Percentiles rank a stretch among this genome's conserved stretches.
phyloP scores from a whole-genome alignment of 2,113 vertebrate species.

The Gasterosteus nipponicus region DNA sequence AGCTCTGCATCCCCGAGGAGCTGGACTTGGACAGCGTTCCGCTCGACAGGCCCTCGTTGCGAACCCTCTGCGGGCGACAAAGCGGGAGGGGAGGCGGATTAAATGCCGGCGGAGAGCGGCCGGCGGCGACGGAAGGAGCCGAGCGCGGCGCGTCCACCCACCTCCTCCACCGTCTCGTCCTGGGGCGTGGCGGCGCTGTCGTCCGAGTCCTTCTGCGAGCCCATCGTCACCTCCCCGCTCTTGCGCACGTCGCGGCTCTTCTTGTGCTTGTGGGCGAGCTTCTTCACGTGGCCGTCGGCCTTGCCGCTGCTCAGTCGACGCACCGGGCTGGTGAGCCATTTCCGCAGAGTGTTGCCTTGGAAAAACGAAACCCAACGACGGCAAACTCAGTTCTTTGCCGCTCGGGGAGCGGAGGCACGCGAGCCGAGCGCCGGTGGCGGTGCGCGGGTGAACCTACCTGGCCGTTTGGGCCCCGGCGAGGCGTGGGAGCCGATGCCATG shows the following conservation, averaged over 20 bases:
- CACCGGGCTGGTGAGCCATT: slow-evolving; percentile 98
- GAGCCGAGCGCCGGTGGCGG: background rate
- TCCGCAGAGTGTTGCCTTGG: slow-evolving; percentile 91
- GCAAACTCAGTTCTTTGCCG: background rate
- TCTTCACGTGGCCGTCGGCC: slow-evolving; percentile 96
- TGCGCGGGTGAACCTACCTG: slow-evolving; percentile 72
- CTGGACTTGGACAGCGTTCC: slow-evolving; percentile 97
- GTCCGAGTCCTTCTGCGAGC: slow-evolving; percentile 96
- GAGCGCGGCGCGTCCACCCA: slow-evolving; percentile 50
- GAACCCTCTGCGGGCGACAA: slow-evolving; percentile 85
- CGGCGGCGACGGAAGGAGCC: too few relatives aligned
- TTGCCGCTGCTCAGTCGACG: slow-evolving; percentile 97
- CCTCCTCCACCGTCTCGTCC: slow-evolving; percentile 97
- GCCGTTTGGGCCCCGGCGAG: slow-evolving; percentile 96
- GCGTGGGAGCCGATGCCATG: slow-evolving; percentile 92
- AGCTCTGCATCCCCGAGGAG: slow-evolving; percentile 99
- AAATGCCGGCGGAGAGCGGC: too few relatives aligned
- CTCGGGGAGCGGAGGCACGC: background rate
- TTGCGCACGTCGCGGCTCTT: slow-evolving; percentile 95
- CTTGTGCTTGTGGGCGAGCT: slow-evolving; percentile 96
- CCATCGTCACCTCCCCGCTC: slow-evolving; percentile 84
- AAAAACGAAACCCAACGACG: background rate
- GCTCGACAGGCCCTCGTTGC: slow-evolving; percentile 96
- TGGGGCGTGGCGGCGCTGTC: slow-evolving; percentile 96
- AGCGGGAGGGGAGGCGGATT: too few relatives aligned